Percentiles rank a stretch among this genome's conserved stretches.
phyloP scores from a whole-genome alignment of 2,113 vertebrate genomes.

The Chaetodon auriga region DNA sequence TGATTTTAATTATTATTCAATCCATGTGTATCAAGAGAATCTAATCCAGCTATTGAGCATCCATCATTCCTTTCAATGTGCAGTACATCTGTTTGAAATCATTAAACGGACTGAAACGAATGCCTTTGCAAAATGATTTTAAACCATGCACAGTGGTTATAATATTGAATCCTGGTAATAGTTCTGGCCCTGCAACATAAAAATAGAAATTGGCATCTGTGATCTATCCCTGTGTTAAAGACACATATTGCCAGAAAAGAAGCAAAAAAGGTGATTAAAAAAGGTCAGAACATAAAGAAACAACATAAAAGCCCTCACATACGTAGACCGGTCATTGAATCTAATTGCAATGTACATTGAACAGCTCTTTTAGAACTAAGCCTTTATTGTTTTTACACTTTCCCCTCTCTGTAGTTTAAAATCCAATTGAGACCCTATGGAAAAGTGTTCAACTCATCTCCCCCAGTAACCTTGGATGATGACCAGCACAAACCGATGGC shows the following conservation, averaged over 20 bases:
- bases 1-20: slow-evolving; percentile 57
- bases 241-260: not conserved
- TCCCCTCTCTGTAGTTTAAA: slow-evolving; percentile 26
- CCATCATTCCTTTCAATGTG: slow-evolving; percentile 43
- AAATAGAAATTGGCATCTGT: slow-evolving; percentile 10
- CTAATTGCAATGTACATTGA: slow-evolving; percentile 11
- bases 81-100: slow-evolving; percentile 46
- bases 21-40: slow-evolving; percentile 43
- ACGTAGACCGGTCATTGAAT: not conserved
- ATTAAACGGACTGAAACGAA: slow-evolving; percentile 51
- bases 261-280: not conserved
- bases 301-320: not conserved
- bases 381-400: slow-evolving; percentile 21
- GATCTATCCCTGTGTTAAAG: not conserved
- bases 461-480: slow-evolving; percentile 62
- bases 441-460: slow-evolving; percentile 63
- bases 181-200: slow-evolving; percentile 3
- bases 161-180: slow-evolving; percentile 36
- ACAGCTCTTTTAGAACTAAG: slow-evolving; percentile 20
- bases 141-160: slow-evolving; percentile 39
- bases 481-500: slow-evolving; percentile 58
- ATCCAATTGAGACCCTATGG: slow-evolving; percentile 28
- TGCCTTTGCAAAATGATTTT: slow-evolving; percentile 42
- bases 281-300: slow-evolving; percentile 3
- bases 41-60: slow-evolving; percentile 52